phyloP scores from a whole-genome alignment of 1,140 invertebrate species.

The Andrena cerasifolii region DNA sequence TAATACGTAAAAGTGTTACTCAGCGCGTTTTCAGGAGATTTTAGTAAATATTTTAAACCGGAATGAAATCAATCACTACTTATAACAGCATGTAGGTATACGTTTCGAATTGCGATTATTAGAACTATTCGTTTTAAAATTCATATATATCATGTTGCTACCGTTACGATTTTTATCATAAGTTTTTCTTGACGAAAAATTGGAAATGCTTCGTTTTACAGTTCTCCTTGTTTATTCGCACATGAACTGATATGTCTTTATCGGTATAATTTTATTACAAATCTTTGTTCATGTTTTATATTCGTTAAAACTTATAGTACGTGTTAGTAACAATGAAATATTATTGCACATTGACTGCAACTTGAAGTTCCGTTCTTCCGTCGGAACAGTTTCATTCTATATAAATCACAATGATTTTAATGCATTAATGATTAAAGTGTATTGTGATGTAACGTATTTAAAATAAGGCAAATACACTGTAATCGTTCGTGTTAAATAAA shows the following conservation, averaged over 20 bases:
- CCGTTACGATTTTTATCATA: neutral
- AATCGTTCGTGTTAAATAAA: slow-evolving; percentile 12
- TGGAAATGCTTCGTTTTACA: slow-evolving; percentile 13
- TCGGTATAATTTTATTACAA: slow-evolving; percentile 57
- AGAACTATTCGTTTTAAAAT: neutral
- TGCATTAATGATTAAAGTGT: slow-evolving; percentile 14
- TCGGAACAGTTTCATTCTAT: slow-evolving; percentile 23
- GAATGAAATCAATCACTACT: neutral
- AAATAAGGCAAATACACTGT: slow-evolving; percentile 5
- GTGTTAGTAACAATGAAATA: slow-evolving; percentile 43
- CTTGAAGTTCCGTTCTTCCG: slow-evolving; percentile 9
- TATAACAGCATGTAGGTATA: neutral
- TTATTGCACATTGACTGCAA: slow-evolving; percentile 35
- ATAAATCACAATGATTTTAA: slow-evolving; percentile 22
- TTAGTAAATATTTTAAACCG: neutral
- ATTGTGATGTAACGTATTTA: slow-evolving; percentile 1
- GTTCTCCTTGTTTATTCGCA: slow-evolving; percentile 17
- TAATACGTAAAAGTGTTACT: neutral
- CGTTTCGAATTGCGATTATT: neutral
- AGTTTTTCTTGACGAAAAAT: slow-evolving; percentile 21
- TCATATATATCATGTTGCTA: neutral
- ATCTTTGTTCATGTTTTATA: slow-evolving; percentile 34
- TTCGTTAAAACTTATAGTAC: slow-evolving; percentile 41
- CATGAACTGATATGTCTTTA: slow-evolving; percentile 50
- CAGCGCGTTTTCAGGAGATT: neutral